Evolutionary conservation across 2,888 invertebrate genomes (phyloP).

Genomic region (Sympetrum striolatum): DNA sequence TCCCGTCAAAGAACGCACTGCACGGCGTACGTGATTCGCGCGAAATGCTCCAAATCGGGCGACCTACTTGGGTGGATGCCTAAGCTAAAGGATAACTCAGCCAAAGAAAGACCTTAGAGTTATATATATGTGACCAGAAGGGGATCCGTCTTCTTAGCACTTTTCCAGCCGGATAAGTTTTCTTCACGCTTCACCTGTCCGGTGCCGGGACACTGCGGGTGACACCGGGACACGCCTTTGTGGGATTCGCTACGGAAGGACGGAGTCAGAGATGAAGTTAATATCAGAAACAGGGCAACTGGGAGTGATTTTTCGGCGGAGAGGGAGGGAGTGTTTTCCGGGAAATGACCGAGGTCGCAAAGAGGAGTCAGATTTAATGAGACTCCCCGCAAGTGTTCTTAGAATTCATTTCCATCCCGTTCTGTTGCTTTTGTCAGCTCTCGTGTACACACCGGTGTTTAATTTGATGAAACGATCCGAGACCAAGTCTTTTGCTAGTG

Average conservation of each 20-base stretch:
- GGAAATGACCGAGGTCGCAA: too few species aligned
- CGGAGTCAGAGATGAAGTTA: not conserved
- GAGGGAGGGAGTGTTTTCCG: too few species aligned
- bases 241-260: not conserved
- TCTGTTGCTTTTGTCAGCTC: too few species aligned
- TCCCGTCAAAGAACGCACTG: not conserved
- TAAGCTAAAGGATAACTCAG: not conserved
- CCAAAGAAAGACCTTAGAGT: not conserved
- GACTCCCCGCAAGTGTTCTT: too few species aligned
- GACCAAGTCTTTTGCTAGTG: too few species aligned
- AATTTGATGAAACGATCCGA: too few species aligned
- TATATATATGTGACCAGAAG: not conserved
- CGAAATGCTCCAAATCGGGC: not conserved
- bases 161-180: not conserved
- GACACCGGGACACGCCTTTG: not conserved
- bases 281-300: not conserved
- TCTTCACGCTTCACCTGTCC: not conserved
- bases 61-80: not conserved
- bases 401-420: too few species aligned
- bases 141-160: not conserved
- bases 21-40: not conserved
- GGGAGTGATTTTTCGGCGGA: not conserved
- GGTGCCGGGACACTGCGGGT: not conserved
- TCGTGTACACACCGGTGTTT: too few species aligned
- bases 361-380: too few species aligned